Evolutionary conservation across 2,888 invertebrate genomes (phyloP), one percentile per base, ranked within the genome.

Genomic region (Byasa hedistus): DNA sequence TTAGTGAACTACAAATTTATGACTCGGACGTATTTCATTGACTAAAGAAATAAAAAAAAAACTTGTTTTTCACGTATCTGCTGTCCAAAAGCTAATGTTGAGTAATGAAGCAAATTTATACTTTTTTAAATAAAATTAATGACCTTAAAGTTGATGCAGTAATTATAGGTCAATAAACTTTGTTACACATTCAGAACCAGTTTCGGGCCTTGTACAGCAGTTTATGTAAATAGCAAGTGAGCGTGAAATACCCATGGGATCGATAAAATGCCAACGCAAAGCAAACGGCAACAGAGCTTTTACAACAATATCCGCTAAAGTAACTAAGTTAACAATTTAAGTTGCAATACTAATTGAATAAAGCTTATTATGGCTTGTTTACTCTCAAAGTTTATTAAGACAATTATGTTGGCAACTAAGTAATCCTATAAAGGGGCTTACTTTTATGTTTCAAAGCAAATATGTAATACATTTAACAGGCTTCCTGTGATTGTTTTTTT

Each of bases 361-460:
- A 56, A 65, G 59, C 55, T 55, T 68, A 69, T 59, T 60, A 63
- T 63, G 24, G 52, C 48, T 32, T 69, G 66, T 72, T 73, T 65
- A 61, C 55, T 61, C 66, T 65, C 39, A 64, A 57, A 61, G 59
- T 58, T 66, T 23, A 59, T 62, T 61, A 64, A 39, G 61, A 54
- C 62, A 65, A 64, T 57, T 56, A 64, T 62, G 36, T 51, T 57
- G 44, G 36, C 22, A 21, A 44, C 59, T 60, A 63, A 67, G 62
- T 80, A 82, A 83, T 80, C 79, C 78, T 70, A 74, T 83, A 78
- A 81, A 78, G 66, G 69, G 76, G 73, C 76, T 81, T 79, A 75
- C 44, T 57, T 56, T 58, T 66, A 68, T 57, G 60, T 68, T 65
- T 61, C 65, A 66, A 61, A 66, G 69, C 57, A 64, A 65, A 66